Conservation (phyloP, 2,113 vertebrate species). For the Ictidomys tridecemlineatus region DNA sequence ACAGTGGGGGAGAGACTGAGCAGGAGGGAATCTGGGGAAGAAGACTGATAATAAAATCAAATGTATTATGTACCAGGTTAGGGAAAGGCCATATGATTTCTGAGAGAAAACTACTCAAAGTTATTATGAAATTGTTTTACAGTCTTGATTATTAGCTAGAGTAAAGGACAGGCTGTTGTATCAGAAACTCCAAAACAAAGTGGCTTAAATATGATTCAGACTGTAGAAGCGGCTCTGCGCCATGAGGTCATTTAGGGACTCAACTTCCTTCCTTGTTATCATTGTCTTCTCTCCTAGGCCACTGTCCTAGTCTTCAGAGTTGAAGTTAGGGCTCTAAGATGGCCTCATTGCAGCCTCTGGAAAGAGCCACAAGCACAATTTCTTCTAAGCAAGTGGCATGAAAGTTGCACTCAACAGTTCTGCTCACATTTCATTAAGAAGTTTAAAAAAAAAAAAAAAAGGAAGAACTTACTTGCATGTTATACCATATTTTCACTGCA, state of each 20-base stretch:
- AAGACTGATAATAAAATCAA: neutral
- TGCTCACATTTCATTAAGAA: neutral
- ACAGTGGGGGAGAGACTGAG: neutral
- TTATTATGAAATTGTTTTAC: neutral
- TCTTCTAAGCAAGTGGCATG: conserved; percentile 1
- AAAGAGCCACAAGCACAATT: neutral
- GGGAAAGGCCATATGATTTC: neutral
- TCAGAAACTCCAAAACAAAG: neutral
- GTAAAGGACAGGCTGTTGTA: neutral
- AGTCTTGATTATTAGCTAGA: neutral
- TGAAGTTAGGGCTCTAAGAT: neutral
- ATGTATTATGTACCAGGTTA: neutral
- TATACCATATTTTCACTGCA: no score
- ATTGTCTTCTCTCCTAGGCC: neutral
- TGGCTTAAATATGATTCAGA: neutral
- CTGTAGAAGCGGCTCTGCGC: neutral
- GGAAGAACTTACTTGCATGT: neutral
- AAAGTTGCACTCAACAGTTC: neutral
- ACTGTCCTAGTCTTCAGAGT: neutral
- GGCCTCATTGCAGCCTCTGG: neutral
- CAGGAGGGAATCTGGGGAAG: neutral
- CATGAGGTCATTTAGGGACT: neutral
- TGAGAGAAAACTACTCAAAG: neutral
- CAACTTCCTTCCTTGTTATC: neutral
- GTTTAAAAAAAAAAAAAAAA: no score